These are phyloP conservation scores for Baronia brevicornis DNA, from an alignment of 2,888 invertebrate genomes.

Conservation along the genomic window DNA sequence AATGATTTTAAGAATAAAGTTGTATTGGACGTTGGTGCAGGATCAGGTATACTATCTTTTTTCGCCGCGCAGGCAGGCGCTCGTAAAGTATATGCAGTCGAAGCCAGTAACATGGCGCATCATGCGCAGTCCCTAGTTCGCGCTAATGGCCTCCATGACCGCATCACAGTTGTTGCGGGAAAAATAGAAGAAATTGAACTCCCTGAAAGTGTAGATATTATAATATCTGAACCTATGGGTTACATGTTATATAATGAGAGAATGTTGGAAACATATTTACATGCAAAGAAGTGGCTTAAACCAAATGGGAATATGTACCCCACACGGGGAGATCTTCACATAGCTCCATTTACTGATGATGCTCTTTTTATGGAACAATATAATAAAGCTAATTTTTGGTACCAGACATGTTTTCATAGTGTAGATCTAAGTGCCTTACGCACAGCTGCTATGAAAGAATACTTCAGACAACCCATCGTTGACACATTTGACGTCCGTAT, in stretches of 20 bases:
- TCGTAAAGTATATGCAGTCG: constrained; percentile 97
- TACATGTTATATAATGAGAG: constrained; percentile 99
- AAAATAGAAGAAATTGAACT: constrained; percentile 99
- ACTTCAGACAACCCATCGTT: constrained; percentile 98
- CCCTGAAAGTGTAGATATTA: constrained; percentile 96
- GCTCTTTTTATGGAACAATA: constrained; percentile 98
- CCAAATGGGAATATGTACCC: constrained; percentile 98
- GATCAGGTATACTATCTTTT: constrained; percentile 98
- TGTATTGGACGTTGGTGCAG: constrained; percentile 98
- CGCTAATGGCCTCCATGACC: constrained; percentile 90
- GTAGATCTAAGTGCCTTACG: constrained; percentile 96
- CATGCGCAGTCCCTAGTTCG: constrained; percentile 94
- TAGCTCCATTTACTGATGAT: constrained; percentile 98
- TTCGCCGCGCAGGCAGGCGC: constrained; percentile 99
- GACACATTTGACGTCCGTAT: constrained; percentile 99
- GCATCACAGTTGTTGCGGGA: constrained; percentile 94
- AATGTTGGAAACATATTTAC: constrained; percentile 98
- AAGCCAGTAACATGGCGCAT: constrained; percentile 98
- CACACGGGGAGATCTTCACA: constrained; percentile 95
- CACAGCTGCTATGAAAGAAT: constrained; percentile 95
- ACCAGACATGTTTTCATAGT: constrained; percentile 97
- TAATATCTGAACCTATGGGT: constrained; percentile 99
- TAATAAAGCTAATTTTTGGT: constrained; percentile 99
- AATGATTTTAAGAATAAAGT: constrained; percentile 94
- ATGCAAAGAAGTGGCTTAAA: constrained; percentile 98